phyloP scores from a whole-genome alignment of 1,140 invertebrate genomes.

The Theocolax elegans region DNA sequence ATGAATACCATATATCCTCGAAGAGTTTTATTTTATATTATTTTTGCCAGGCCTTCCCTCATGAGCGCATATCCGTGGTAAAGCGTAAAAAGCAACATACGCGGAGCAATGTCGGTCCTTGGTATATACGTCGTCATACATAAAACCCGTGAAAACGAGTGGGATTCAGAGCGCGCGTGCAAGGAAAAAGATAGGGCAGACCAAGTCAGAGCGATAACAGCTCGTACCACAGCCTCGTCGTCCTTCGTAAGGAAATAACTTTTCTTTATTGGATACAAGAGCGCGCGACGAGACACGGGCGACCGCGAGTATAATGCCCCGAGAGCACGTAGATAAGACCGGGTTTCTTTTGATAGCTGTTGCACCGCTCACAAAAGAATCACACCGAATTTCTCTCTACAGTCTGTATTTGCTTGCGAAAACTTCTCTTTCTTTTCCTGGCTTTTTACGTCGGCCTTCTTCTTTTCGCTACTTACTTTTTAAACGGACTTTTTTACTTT shows the following conservation, averaged over 20 bases:
- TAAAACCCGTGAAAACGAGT: neutral
- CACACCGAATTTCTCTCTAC: neutral
- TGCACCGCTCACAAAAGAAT: constrained; percentile 10
- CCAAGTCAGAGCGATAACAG: neutral
- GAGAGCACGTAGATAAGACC: neutral
- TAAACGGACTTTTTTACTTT: no score
- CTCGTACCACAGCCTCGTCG: no score
- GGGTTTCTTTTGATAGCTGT: neutral
- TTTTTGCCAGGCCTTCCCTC: no score
- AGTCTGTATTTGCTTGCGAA: neutral
- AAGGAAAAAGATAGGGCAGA: neutral
- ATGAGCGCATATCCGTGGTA: no score
- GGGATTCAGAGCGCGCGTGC: no score
- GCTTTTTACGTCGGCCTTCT: no score
- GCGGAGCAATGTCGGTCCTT: no score
- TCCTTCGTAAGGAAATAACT: constrained; percentile 50
- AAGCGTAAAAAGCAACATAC: no score
- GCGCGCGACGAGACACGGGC: neutral
- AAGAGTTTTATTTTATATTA: no score
- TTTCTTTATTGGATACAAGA: constrained; percentile 55
- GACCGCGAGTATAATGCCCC: neutral
- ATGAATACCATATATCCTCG: no score
- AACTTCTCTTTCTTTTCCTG: neutral
- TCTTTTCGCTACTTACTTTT: no score
- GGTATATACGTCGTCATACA: neutral